A percentile compares a stretch with the other conserved stretches of the same genome.
Conservation (phyloP, 2,888 invertebrate genomes). For the Chaitophorus viminalis region DNA sequence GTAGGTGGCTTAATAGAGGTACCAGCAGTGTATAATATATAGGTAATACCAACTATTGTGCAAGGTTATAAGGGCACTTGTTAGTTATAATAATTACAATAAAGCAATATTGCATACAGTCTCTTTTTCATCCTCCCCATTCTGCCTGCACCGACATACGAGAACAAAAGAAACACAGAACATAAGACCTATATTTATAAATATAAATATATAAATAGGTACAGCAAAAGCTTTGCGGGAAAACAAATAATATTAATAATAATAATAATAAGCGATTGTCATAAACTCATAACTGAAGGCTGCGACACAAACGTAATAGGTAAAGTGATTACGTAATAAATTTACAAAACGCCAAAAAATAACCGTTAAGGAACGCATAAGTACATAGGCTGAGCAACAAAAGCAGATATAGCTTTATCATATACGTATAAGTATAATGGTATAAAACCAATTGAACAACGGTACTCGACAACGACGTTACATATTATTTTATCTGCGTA, state of each 20-base stretch:
- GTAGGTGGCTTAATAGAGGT: constrained; percentile 11
- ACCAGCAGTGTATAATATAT: constrained; percentile 11
- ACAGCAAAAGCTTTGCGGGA: neutral
- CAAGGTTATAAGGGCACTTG: constrained; percentile 46
- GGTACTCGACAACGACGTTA: constrained; percentile 9
- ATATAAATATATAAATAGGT: neutral
- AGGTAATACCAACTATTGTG: constrained; percentile 23
- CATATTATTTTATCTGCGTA: neutral
- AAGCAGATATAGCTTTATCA: constrained; percentile 28
- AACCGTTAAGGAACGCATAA: neutral
- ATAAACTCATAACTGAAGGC: neutral
- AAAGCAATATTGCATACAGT: neutral
- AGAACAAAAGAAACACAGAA: constrained; percentile 33
- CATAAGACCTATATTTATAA: neutral
- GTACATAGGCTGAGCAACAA: neutral
- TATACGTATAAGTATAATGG: too few species aligned
- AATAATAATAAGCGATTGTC: neutral
- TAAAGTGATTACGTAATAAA: constrained; percentile 30
- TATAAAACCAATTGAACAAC: constrained; percentile 21
- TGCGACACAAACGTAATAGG: neutral
- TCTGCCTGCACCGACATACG: neutral
- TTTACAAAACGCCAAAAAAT: constrained; percentile 11
- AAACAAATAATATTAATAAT: neutral
- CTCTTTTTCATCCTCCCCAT: neutral
- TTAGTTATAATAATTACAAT: constrained; percentile 31